Percentiles rank a stretch among this genome's conserved stretches.
Evolutionary conservation across 37 sponge, comb jelly and placozoan genomes (phyloP).

Genomic region (Diacarnus erythraeanus): DNA sequence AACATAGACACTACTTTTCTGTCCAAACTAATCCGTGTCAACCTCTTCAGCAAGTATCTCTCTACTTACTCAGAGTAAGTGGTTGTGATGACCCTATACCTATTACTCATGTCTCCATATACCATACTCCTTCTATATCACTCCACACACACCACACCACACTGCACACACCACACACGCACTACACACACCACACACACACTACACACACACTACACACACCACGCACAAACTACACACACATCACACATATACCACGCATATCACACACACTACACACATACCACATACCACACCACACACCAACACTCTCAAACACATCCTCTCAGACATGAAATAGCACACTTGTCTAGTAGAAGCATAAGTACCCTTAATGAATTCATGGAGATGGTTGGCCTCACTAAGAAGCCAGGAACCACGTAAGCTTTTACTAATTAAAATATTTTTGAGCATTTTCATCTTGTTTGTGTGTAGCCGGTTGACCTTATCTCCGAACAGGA

Average conservation of each 20-base stretch:
- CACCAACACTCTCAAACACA: not conserved
- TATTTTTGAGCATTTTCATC: too few species aligned
- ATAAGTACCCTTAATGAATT: conserved; percentile 21
- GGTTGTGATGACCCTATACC: too few species aligned
- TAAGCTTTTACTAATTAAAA: too few species aligned
- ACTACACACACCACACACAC: too few species aligned
- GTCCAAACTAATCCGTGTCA: conserved; percentile 42
- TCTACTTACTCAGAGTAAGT: conserved; percentile 62
- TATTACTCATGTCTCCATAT: too few species aligned
- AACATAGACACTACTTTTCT: conserved; percentile 46
- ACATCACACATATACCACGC: not conserved
- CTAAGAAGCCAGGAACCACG: conserved; percentile 29
- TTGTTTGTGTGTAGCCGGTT: not conserved
- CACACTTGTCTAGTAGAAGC: conserved; percentile 30
- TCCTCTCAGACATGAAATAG: conserved; percentile 51
- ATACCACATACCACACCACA: not conserved
- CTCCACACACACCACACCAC: too few species aligned
- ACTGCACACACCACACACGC: too few species aligned
- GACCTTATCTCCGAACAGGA: not conserved
- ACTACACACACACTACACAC: too few species aligned
- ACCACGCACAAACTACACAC: too few species aligned
- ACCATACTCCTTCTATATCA: too few species aligned
- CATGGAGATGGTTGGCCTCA: conserved; percentile 40
- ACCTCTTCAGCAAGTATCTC: conserved; percentile 64
- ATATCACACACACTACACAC: not conserved